A percentile compares a stretch with the other conserved stretches of the same genome.
These are phyloP conservation scores for Trichogramma evanescens DNA, from an alignment of 2,888 invertebrate species.

Conservation along the genomic window DNA sequence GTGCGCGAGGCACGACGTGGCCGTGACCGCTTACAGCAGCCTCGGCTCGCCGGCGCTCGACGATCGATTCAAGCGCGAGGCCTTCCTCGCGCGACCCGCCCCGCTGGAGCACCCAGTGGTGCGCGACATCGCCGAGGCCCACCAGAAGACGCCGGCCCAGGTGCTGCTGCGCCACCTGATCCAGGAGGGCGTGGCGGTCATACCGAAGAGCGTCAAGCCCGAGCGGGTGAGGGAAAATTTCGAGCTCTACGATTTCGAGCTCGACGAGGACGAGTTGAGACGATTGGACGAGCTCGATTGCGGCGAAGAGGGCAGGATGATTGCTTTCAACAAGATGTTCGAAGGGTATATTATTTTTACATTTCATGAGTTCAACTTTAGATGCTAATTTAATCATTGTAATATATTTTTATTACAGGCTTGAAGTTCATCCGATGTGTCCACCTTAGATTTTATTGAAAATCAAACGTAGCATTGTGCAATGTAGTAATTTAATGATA, in stretches of 20 bases:
- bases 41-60: slow-evolving; percentile 64
- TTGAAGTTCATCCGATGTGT: background rate
- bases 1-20: slow-evolving; percentile 58
- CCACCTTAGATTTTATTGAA: background rate
- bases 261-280: slow-evolving; percentile 53
- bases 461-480: too few species aligned
- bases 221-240: slow-evolving; percentile 64
- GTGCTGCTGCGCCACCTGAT: slow-evolving; percentile 63
- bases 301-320: slow-evolving; percentile 59
- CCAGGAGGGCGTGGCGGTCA: slow-evolving; percentile 61
- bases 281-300: slow-evolving; percentile 54
- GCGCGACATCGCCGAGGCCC: slow-evolving; percentile 51
- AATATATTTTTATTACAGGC: background rate
- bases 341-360: slow-evolving; percentile 36
- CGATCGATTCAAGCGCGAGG: slow-evolving; percentile 31
- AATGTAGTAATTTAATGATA: too few species aligned
- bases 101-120: slow-evolving; percentile 57
- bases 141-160: slow-evolving; percentile 63
- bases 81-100: slow-evolving; percentile 27
- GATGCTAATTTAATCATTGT: background rate
- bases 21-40: slow-evolving; percentile 65
- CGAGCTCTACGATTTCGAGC: slow-evolving; percentile 59
- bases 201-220: slow-evolving; percentile 71
- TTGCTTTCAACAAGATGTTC: slow-evolving; percentile 53
- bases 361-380: background rate